These are phyloP conservation scores for Coracias cyanogaster DNA, from an alignment of 2,797 vertebrate genomes.

Conservation along the genomic window DNA sequence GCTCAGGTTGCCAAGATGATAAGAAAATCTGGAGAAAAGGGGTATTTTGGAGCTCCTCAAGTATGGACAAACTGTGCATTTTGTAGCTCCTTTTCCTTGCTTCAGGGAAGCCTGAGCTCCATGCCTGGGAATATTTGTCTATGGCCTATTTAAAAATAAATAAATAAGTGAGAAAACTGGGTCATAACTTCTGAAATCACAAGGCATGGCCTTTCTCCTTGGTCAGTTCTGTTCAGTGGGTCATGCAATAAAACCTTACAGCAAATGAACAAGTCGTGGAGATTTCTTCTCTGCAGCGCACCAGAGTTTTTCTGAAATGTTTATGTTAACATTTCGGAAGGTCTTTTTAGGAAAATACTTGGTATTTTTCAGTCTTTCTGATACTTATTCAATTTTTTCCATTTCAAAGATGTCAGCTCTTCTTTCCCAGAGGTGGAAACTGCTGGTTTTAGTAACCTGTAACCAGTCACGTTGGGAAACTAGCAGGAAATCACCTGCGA, in stretches of 20 bases:
- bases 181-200: background rate
- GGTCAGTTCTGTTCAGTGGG: background rate
- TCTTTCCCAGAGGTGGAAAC: background rate
- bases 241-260: background rate
- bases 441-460: background rate
- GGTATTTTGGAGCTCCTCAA: background rate
- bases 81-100: background rate
- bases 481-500: background rate
- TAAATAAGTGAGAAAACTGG: background rate
- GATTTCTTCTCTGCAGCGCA: fast-evolving
- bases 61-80: background rate
- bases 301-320: background rate
- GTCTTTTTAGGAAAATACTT: background rate
- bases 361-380: background rate
- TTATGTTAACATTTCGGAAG: background rate
- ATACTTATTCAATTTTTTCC: background rate
- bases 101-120: background rate
- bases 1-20: background rate
- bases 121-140: background rate
- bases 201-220: background rate
- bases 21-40: background rate
- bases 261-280: background rate
- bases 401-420: fast-evolving
- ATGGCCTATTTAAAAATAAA: background rate
- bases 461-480: background rate